Evolutionary conservation across 2,888 invertebrate species (phyloP).

Genomic region (Dolomedes plantarius): DNA sequence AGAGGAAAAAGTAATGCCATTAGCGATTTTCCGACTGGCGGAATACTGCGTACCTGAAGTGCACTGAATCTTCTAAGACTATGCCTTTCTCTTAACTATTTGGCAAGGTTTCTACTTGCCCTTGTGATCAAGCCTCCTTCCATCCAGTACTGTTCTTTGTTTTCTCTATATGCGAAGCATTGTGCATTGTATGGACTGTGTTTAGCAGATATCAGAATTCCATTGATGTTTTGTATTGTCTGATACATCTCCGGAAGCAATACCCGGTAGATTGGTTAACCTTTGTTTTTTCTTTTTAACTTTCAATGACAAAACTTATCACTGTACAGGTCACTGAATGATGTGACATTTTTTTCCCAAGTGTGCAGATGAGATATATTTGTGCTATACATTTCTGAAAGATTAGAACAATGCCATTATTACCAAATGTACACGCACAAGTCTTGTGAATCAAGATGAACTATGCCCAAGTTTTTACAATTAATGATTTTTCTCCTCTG

Average conservation of each 20-base stretch:
- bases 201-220: conserved; percentile 62
- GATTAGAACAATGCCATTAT: conserved; percentile 66
- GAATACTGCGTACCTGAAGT: conserved; percentile 71
- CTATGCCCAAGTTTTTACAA: conserved; percentile 63
- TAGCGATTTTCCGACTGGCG: conserved; percentile 40
- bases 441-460: conserved; percentile 63
- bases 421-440: conserved; percentile 71
- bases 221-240: conserved; percentile 67
- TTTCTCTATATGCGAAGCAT: conserved; percentile 46
- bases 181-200: conserved; percentile 53
- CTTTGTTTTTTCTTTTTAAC: conserved; percentile 27
- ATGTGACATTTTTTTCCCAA: conserved; percentile 37
- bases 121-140: conserved; percentile 72
- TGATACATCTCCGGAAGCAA: conserved; percentile 27
- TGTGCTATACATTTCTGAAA: conserved; percentile 68
- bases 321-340: conserved; percentile 57
- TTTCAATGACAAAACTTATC: conserved; percentile 41
- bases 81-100: conserved; percentile 64
- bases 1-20: conserved; percentile 34
- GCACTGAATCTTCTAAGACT: conserved; percentile 67
- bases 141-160: conserved; percentile 68
- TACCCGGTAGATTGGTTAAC: conserved; percentile 32
- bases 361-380: conserved; percentile 67
- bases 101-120: conserved; percentile 55
- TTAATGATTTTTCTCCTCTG: conserved; percentile 37